phyloP scores from a whole-genome alignment of 1,140 invertebrate genomes.

The Scaptodrosophila lebanonensis region DNA sequence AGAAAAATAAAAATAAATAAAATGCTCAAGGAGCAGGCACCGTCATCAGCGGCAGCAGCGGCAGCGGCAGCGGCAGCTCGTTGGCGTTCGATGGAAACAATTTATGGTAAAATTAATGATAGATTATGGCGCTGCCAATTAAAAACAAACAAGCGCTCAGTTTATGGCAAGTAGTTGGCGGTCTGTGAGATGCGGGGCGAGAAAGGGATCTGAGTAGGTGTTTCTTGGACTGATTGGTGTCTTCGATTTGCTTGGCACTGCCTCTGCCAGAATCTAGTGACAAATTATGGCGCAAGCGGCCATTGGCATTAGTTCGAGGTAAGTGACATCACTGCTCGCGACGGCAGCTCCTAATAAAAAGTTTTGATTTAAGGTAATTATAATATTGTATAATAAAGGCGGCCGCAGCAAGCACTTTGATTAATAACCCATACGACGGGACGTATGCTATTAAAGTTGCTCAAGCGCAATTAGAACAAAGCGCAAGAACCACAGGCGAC shows the following conservation, averaged over 20 bases:
- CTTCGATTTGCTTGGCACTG: slow-evolving; percentile 35
- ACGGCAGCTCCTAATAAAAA: neutral
- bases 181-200: neutral
- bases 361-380: slow-evolving; percentile 54
- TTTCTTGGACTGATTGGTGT: slow-evolving; percentile 59
- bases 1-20: slow-evolving; percentile 74
- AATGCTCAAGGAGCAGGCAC: slow-evolving; percentile 48
- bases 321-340: slow-evolving; percentile 58
- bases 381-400: slow-evolving; percentile 53
- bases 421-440: slow-evolving; percentile 55
- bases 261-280: no score
- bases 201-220: slow-evolving; percentile 63
- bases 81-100: slow-evolving; percentile 61
- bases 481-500: slow-evolving; percentile 25
- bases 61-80: slow-evolving; percentile 20
- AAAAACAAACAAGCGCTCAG: slow-evolving; percentile 72
- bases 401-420: slow-evolving; percentile 37
- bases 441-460: slow-evolving; percentile 61
- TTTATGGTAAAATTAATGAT: slow-evolving; percentile 75
- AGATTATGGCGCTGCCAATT: slow-evolving; percentile 75
- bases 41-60: slow-evolving; percentile 61
- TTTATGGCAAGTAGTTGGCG: no score
- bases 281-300: no score
- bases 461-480: slow-evolving; percentile 73
- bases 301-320: no score